phyloP scores from a whole-genome alignment of 2,113 vertebrate species.

The Hippopotamus amphibius region DNA sequence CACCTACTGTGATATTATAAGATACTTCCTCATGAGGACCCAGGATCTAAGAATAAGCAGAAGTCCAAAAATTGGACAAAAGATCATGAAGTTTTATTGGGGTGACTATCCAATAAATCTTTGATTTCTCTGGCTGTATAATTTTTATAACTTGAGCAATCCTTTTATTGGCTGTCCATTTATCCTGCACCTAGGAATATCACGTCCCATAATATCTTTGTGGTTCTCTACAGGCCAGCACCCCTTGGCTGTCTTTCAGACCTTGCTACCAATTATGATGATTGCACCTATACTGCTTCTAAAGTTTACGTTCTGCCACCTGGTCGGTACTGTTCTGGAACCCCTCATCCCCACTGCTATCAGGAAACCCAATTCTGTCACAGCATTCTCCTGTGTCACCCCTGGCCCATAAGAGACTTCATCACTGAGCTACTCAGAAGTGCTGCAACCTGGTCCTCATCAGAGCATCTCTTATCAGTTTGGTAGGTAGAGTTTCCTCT shows the following conservation, averaged over 20 bases:
- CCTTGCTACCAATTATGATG: not conserved
- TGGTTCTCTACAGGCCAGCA: not conserved
- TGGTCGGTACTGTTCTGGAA: not conserved
- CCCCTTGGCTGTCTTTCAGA: not conserved
- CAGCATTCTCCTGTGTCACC: not conserved
- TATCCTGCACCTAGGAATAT: not conserved
- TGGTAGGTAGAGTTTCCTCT: not conserved
- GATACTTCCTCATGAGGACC: not conserved
- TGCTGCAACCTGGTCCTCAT: not conserved
- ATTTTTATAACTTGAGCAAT: not conserved
- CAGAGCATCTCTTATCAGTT: not conserved
- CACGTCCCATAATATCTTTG: not conserved
- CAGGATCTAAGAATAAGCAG: not conserved
- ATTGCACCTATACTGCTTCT: not conserved
- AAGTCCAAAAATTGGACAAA: not conserved
- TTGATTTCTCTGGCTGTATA: not conserved
- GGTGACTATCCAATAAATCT: not conserved
- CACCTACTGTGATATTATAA: not conserved
- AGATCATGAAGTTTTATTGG: not conserved
- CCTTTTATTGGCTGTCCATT: not conserved
- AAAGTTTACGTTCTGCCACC: not conserved
- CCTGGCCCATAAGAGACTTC: not conserved
- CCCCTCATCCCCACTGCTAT: not conserved
- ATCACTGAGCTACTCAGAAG: not conserved
- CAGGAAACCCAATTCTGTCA: not conserved